Percentiles rank a stretch among this genome's conserved stretches.
Evolutionary conservation across 2,113 vertebrate genomes (phyloP).

Genomic region (Procavia capensis): DNA sequence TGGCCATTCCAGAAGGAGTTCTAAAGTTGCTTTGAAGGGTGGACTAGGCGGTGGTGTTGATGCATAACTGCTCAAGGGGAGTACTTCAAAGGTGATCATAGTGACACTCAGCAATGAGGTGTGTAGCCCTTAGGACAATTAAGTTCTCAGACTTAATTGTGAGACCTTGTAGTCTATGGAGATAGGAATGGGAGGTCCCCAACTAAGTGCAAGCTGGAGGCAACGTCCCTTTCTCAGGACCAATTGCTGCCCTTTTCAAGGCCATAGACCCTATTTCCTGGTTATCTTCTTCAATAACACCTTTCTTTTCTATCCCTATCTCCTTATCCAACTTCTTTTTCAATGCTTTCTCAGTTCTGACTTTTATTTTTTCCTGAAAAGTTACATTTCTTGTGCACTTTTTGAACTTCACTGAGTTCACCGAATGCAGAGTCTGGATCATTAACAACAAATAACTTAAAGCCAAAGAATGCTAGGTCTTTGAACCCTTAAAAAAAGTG

Average conservation of each 20-base stretch:
- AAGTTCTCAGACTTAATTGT: too few relatives aligned
- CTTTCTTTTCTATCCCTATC: background rate
- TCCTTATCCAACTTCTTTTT: background rate
- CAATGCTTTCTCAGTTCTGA: background rate
- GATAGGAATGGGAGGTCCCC: background rate
- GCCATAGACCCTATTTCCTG: background rate
- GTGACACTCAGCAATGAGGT: too few relatives aligned
- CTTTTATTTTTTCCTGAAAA: background rate
- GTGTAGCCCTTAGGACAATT: too few relatives aligned
- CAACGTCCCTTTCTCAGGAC: background rate
- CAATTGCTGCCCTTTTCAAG: background rate
- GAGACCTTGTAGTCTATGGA: too few relatives aligned
- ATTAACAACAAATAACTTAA: background rate
- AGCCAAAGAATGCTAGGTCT: background rate
- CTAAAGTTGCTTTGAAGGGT: too few relatives aligned
- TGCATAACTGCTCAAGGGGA: too few relatives aligned
- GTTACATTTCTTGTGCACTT: background rate
- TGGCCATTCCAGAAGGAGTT: too few relatives aligned
- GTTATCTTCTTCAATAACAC: background rate
- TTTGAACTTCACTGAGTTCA: background rate
- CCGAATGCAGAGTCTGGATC: background rate
- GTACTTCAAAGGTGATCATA: too few relatives aligned
- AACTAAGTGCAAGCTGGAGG: background rate
- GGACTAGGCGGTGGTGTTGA: too few relatives aligned
- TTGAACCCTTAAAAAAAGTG: background rate